Base-by-base conservation (phyloP, 1,140 invertebrate species). In the Drosophila serrata region DNA sequence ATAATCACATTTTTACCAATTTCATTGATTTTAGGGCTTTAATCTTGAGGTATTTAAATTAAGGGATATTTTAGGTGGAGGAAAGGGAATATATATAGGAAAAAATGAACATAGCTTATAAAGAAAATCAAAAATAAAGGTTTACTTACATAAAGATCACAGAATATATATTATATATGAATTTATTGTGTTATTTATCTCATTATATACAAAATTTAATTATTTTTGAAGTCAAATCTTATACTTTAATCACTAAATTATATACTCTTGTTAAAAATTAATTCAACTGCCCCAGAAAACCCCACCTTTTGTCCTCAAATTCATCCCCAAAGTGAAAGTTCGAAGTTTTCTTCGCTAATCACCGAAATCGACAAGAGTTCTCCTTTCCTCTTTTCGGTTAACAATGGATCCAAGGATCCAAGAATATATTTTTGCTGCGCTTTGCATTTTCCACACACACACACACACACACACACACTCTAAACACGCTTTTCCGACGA, bases 361-460 rank as follows among this genome's bases (percentile, higher is more conserved):
- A 35, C 55, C 31, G 6, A 74, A 73, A 73, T 69, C 64, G 37
- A 63, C 27, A 29, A 17, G n/a, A 9, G 13, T 35, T 35, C 31
- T 37, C n/a, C n/a, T 13, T 39, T 39, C 22, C 24, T 35, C 1
- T 13, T 33, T 24, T 39, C 3, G 19, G 4, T 3, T 7, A 55
- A 55, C 51, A 55, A 55, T 37, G 51, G 33, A 24, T 13, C 19
- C 11, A 24, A 37, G 33, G 51, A 57, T 33, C 51, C 19, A 37
- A 48, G 19, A 49, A 11, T 9, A 29, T 12, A 53, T 69, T 67
- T 67, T 6, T 67, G 65, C 65, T 67, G 62, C 62, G 65, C 62
- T 67, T 40, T 67, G 65, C 62, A 69, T 49, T 53, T 69, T 69
- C 15, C 31, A 19, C 56, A 42, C 37, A 40, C 12, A 9, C 27